These are phyloP conservation scores for Falco berigora DNA, from an alignment of 2,797 vertebrate genomes.

Conservation along the genomic window DNA sequence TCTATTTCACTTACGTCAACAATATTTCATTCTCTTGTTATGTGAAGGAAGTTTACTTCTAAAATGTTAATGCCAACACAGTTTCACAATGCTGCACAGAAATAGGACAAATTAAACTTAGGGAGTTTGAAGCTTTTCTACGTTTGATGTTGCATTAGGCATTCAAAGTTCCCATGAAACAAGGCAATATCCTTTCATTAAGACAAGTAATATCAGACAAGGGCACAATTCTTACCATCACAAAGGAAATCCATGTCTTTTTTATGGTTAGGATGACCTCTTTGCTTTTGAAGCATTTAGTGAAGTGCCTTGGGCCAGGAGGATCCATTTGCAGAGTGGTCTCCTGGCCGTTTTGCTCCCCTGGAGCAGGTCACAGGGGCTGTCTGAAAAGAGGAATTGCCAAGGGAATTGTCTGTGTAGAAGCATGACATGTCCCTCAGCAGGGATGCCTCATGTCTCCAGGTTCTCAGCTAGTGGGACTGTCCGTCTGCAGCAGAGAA, in stretches of 20 bases:
- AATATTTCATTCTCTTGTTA: background rate
- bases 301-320: background rate
- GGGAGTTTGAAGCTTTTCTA: background rate
- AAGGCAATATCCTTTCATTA: background rate
- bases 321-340: background rate
- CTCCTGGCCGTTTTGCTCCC: fast-evolving
- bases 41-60: background rate
- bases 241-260: background rate
- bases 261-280: background rate
- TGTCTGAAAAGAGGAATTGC: background rate
- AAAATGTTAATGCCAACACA: background rate
- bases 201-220: background rate
- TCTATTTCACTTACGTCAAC: background rate
- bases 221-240: background rate
- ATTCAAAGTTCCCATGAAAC: background rate
- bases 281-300: background rate
- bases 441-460: background rate
- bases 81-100: background rate
- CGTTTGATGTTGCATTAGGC: background rate
- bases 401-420: no score
- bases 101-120: background rate
- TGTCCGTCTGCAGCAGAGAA: background rate
- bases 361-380: background rate
- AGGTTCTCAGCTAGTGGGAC: background rate
- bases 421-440: background rate